These are phyloP conservation scores for Gnathonemus longibarbis DNA, from an alignment of 2,113 vertebrate species.

Conservation along the genomic window DNA sequence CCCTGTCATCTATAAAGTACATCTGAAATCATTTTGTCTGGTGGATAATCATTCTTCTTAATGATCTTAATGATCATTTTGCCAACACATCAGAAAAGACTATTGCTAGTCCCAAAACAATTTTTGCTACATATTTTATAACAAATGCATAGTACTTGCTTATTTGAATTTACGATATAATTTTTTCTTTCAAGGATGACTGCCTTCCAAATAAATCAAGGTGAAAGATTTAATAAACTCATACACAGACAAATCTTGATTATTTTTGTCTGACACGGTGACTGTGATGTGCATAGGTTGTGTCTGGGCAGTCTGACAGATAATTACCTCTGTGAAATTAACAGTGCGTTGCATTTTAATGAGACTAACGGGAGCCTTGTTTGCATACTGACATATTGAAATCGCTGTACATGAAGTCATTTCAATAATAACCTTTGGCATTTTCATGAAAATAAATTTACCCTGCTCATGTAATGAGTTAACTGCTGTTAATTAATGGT, in stretches of 20 bases:
- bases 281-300: conserved; percentile 23
- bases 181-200: background rate
- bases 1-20: background rate
- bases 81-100: background rate
- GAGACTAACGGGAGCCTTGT: conserved; percentile 32
- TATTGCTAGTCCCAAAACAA: background rate
- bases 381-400: conserved; percentile 31
- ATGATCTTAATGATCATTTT: background rate
- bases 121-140: background rate
- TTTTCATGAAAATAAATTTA: conserved; percentile 13
- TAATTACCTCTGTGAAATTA: conserved; percentile 32
- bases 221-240: conserved; percentile 18
- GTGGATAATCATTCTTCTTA: background rate
- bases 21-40: background rate
- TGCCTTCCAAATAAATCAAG: conserved; percentile 16
- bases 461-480: conserved; percentile 4
- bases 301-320: conserved; percentile 27
- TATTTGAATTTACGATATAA: background rate
- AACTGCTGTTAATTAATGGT: conserved; percentile 13
- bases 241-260: background rate
- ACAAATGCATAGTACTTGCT: background rate
- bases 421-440: conserved; percentile 14
- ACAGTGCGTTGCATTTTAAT: conserved; percentile 43
- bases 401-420: conserved; percentile 9
- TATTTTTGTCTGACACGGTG: conserved; percentile 20